Base-by-base conservation (phyloP, 1,140 invertebrate species). In the Hypsibius dujardini region DNA sequence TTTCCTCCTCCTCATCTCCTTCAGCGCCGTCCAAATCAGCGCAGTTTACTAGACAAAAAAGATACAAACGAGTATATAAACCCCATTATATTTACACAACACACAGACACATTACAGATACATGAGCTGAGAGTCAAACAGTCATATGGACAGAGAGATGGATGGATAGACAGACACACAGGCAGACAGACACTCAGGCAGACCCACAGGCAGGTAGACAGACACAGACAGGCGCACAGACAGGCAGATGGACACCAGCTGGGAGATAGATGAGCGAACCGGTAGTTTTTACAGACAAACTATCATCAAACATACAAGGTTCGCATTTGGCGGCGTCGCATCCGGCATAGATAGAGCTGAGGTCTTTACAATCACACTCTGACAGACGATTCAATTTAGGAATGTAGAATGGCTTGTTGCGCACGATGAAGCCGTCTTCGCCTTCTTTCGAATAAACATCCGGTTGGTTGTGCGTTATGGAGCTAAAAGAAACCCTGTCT, bases 311-410 rank as follows among this genome's bases (percentile, higher is more conserved):
- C 28, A 28, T 28, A 28, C 28, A 28, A 28, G 50, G 50, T n/a
- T 56, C 50, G 50, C 50, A 56, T n/a, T 56, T 56, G 50, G 7
- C n/a, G 50, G 50, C 7, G 7, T 56, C 50, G 50, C 50, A 56
- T 56, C n/a, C 28, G 28, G 28, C 50, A 56, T 56, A 56, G 50
- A 56, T 7, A n/a, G n/a, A 12, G 50, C 50, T 56, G 50, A 56
- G 50, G 50, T 56, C 50, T n/a, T 56, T 56, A n/a, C 50, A 56
- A 56, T 56, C 50, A n/a, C 50, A 56, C 50, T 56, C 50, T 56
- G 50, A 56, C 50, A 56, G 50, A n/a, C 50, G 50, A n/a, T 7
- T 56, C 7, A 56, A n/a, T n/a, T 56, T 56, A 7, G 50, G 50
- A 56, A 56, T 56, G 50, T 56, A 56, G 50, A 56, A 56, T n/a